Conservation (phyloP, 2,113 vertebrate genomes). For the Electrona antarctica region DNA sequence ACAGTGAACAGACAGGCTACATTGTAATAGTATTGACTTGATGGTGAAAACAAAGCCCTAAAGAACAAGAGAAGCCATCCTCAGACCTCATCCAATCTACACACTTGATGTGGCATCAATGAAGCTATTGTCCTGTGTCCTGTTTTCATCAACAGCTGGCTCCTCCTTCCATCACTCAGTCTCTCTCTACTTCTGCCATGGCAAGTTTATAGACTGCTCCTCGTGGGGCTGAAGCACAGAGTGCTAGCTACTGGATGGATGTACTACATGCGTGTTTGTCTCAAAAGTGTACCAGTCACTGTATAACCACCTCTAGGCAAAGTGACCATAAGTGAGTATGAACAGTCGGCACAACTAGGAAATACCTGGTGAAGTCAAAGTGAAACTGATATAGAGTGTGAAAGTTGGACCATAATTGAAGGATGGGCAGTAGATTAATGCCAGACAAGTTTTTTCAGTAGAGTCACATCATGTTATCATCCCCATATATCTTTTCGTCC, state of each 20-base stretch:
- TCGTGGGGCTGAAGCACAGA: slow-evolving; percentile 11
- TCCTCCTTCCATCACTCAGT: background rate
- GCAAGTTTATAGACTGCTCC: background rate
- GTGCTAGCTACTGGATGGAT: background rate
- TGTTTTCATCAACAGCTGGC: slow-evolving; percentile 44
- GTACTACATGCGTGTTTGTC: background rate
- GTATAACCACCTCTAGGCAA: no score
- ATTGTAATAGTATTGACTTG: background rate
- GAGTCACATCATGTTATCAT: no score
- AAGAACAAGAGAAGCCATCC: slow-evolving; percentile 14
- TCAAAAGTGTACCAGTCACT: no score
- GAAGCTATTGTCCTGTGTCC: slow-evolving; percentile 57
- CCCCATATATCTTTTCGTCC: no score
- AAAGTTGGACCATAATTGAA: no score
- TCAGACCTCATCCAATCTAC: background rate
- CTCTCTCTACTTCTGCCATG: slow-evolving; percentile 1
- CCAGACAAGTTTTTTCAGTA: no score
- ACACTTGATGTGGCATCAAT: slow-evolving; percentile 43
- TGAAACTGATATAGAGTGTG: no score
- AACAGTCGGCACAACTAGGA: no score
- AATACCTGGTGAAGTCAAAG: no score
- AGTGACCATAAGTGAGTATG: no score
- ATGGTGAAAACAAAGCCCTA: slow-evolving; percentile 3
- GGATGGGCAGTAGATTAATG: no score
- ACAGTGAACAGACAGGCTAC: slow-evolving; percentile 4